Percentiles rank a stretch among this genome's conserved stretches.
Evolutionary conservation across 2,888 invertebrate genomes (phyloP).

Genomic region (Steinernema carpocapsae): DNA sequence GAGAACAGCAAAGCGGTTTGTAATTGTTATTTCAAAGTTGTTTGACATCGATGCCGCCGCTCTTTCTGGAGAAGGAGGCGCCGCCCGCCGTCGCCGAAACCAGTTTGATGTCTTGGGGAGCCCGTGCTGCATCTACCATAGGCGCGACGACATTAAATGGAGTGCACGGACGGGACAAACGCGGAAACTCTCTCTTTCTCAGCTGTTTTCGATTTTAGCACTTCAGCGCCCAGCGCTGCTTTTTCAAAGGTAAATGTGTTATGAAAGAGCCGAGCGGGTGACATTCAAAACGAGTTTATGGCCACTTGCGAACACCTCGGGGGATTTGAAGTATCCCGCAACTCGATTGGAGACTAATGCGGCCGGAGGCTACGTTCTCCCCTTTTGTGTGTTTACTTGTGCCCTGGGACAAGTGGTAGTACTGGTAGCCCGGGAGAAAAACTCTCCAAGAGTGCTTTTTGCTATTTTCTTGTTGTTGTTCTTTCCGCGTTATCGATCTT

Average conservation of each 20-base stretch:
- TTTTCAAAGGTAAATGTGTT: slow-evolving; percentile 3
- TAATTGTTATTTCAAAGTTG: slow-evolving; percentile 23
- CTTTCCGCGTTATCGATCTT: slow-evolving; percentile 13
- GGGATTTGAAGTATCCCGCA: slow-evolving; percentile 10
- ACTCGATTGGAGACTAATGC: background rate
- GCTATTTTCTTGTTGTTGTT: slow-evolving; percentile 20
- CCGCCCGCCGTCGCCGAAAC: slow-evolving; percentile 15
- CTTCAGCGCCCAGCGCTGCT: background rate
- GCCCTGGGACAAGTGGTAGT: background rate
- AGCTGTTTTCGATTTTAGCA: slow-evolving; percentile 2
- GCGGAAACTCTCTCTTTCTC: background rate
- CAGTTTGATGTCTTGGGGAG: slow-evolving; percentile 11
- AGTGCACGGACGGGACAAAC: background rate
- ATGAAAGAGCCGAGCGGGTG: background rate
- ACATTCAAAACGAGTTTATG: slow-evolving; percentile 7
- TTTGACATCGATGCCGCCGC: background rate
- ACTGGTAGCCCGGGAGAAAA: background rate
- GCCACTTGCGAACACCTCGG: slow-evolving; percentile 2
- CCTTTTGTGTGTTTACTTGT: slow-evolving; percentile 6
- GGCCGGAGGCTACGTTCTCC: background rate
- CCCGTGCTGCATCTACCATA: slow-evolving; percentile 1
- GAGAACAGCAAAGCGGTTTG: background rate
- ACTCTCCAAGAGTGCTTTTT: background rate
- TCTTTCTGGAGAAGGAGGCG: background rate
- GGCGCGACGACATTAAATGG: slow-evolving; percentile 19